A percentile compares a stretch with the other conserved stretches of the same genome.
These are phyloP conservation scores for Osmerus eperlanus DNA, from an alignment of 2,113 vertebrate genomes.

Conservation along the genomic window DNA sequence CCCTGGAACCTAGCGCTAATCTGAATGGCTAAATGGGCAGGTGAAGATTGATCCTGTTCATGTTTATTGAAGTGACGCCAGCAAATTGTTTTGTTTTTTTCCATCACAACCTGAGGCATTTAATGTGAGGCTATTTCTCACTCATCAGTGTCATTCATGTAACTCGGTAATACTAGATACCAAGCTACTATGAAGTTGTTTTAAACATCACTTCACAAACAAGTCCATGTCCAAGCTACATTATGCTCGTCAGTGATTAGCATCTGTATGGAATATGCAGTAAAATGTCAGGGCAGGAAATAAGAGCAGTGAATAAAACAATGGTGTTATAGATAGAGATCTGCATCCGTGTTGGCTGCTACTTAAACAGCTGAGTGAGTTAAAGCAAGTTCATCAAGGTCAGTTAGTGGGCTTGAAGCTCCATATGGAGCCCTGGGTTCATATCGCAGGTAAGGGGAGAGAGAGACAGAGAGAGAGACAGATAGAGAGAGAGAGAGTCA, in stretches of 20 bases:
- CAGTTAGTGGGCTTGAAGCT: constrained; percentile 33
- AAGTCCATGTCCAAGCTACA: neutral
- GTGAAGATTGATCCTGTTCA: neutral
- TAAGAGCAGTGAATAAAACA: constrained; percentile 45
- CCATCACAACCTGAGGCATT: constrained; percentile 8
- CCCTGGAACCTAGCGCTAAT: constrained; percentile 43
- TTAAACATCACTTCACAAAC: no score
- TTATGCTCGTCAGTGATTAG: neutral
- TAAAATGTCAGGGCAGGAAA: constrained; percentile 32
- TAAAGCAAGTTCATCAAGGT: constrained; percentile 31
- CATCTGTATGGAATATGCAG: neutral
- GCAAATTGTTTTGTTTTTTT: neutral
- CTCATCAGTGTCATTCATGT: constrained; percentile 24
- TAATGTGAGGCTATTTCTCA: constrained; percentile 25
- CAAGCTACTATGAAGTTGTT: constrained; percentile 9
- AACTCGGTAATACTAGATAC: constrained; percentile 15
- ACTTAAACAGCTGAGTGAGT: constrained; percentile 37
- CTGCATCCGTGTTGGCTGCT: constrained; percentile 29
- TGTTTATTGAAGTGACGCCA: neutral
- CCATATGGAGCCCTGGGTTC: neutral
- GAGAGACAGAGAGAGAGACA: constrained; percentile 1
- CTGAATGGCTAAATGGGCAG: constrained; percentile 33
- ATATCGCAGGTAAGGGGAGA: neutral
- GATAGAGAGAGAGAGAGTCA: neutral
- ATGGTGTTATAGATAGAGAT: constrained; percentile 50